These are phyloP conservation scores for Alviniconcha strummeri DNA, from an alignment of 2,888 invertebrate species.

Conservation along the genomic window DNA sequence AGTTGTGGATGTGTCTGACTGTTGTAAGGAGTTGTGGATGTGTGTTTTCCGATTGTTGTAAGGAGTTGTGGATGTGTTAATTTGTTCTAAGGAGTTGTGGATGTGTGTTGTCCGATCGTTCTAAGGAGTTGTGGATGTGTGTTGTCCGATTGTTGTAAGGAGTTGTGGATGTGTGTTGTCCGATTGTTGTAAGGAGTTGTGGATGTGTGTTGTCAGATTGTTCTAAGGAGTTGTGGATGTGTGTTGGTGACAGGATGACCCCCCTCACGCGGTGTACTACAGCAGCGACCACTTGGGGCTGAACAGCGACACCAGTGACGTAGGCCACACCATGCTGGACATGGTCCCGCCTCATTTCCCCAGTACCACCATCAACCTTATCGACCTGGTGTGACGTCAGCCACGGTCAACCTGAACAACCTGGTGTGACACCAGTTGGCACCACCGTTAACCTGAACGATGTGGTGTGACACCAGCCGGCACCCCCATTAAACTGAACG, in stretches of 20 bases:
- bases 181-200: background rate
- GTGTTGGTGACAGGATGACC: slow-evolving; percentile 67
- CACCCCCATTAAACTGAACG: too few relatives aligned
- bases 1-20: too few relatives aligned
- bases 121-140: slow-evolving; percentile 42
- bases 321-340: slow-evolving; percentile 51
- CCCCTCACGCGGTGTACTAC: slow-evolving; percentile 66
- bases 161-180: background rate
- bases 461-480: too few relatives aligned
- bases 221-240: background rate
- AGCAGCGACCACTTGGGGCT: slow-evolving; percentile 56
- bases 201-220: background rate
- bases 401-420: too few relatives aligned
- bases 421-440: background rate
- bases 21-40: too few relatives aligned
- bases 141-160: background rate
- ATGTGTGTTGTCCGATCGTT: too few relatives aligned
- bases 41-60: too few relatives aligned
- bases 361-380: slow-evolving; percentile 75
- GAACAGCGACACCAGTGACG: slow-evolving; percentile 55
- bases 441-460: too few relatives aligned
- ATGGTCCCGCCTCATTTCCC: slow-evolving; percentile 68
- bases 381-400: slow-evolving; percentile 72
- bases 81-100: too few relatives aligned
- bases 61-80: too few relatives aligned